Evolutionary conservation across 2,888 invertebrate species (phyloP).

Genomic region (Geotrupes spiniger): DNA sequence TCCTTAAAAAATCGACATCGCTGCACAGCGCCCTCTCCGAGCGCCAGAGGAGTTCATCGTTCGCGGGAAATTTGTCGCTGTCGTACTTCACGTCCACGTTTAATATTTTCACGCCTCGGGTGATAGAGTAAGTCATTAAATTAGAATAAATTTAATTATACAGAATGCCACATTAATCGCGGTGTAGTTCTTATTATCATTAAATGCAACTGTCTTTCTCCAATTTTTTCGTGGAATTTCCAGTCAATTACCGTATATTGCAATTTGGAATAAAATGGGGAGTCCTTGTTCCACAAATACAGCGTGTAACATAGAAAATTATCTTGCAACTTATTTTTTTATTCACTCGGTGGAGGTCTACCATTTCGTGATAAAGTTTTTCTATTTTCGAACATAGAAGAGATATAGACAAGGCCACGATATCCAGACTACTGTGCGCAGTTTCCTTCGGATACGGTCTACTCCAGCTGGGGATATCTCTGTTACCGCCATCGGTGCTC

Average conservation of each 20-base stretch:
- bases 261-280: no score
- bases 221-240: no score
- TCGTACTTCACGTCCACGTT: conserved; percentile 34
- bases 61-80: conserved; percentile 30
- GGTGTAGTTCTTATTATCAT: no score
- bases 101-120: conserved; percentile 35
- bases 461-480: conserved; percentile 65
- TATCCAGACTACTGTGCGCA: conserved; percentile 62
- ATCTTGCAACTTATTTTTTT: no score
- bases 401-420: conserved; percentile 52
- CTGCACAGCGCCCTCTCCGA: conserved; percentile 30
- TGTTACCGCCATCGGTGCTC: conserved; percentile 63
- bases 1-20: conserved; percentile 35
- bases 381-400: conserved; percentile 11
- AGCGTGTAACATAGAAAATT: no score
- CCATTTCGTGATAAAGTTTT: no score
- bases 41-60: conserved; percentile 22
- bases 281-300: no score
- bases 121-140: conserved; percentile 33
- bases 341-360: no score
- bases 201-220: no score
- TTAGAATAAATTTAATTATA: no score
- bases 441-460: conserved; percentile 70
- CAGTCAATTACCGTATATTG: no score
- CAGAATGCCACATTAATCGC: no score